phyloP scores from a whole-genome alignment of 2,113 vertebrate genomes.

The Gadus chalcogrammus region DNA sequence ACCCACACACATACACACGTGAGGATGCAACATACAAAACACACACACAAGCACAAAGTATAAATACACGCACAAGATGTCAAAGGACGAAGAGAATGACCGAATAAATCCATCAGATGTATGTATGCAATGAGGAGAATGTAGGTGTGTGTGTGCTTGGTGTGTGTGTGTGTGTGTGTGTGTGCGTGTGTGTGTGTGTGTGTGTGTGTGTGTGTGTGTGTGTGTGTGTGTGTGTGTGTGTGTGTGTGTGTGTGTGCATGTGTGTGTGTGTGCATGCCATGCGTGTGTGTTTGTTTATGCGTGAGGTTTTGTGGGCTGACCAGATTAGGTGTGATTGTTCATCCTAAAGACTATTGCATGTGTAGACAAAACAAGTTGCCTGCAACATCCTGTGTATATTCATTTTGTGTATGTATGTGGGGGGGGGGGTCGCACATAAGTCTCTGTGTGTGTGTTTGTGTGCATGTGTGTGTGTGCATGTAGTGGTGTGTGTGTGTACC shows the following conservation, averaged over 20 bases:
- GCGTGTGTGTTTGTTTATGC: background rate
- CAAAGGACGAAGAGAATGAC: background rate
- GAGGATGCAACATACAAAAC: background rate
- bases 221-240: background rate
- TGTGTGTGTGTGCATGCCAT: background rate
- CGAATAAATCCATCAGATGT: constrained; percentile 18
- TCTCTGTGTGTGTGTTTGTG: too few relatives aligned
- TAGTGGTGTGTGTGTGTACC: too few relatives aligned
- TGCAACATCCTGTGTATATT: too few relatives aligned
- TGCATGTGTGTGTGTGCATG: too few relatives aligned
- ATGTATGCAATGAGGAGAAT: constrained; percentile 7
- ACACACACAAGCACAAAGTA: background rate
- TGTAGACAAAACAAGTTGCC: too few relatives aligned
- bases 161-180: background rate
- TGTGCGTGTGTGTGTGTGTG: background rate
- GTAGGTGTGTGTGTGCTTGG: background rate
- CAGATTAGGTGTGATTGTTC: too few relatives aligned
- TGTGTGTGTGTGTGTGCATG: background rate
- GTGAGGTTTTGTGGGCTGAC: background rate
- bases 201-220: background rate
- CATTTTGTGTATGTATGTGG: too few relatives aligned
- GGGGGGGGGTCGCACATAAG: too few relatives aligned
- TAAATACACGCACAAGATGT: background rate
- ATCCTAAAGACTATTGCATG: too few relatives aligned
- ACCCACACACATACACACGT: constrained; percentile 1